These are phyloP conservation scores for Okapia johnstoni DNA, from an alignment of 2,113 vertebrate species.

Conservation along the genomic window DNA sequence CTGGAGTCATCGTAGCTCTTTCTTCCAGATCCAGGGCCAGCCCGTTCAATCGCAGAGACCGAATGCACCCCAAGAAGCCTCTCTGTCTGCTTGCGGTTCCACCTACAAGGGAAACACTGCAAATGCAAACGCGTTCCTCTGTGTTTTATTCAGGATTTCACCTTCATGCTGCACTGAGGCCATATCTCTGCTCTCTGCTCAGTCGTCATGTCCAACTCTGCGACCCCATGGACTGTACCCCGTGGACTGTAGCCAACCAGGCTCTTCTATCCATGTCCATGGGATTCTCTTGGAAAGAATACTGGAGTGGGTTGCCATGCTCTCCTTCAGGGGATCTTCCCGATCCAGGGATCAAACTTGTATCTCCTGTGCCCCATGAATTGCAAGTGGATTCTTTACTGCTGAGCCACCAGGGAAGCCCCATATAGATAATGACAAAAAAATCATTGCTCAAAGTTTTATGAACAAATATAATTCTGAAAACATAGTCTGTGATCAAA, in stretches of 20 bases:
- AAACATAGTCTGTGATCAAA: neutral
- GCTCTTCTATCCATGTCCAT: neutral
- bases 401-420: neutral
- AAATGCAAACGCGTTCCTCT: neutral
- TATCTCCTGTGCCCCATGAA: neutral
- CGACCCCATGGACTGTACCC: accelerated
- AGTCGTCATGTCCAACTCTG: neutral
- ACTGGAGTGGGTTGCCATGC: neutral
- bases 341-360: neutral
- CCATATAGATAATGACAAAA: neutral
- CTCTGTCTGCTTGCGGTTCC: conserved; percentile 92
- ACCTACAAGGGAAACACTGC: conserved; percentile 75
- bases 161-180: accelerated
- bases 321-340: neutral
- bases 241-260: neutral
- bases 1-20: conserved; percentile 89
- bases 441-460: neutral
- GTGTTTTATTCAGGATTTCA: accelerated
- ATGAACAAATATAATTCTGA: neutral
- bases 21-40: conserved; percentile 88
- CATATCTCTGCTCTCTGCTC: neutral
- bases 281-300: neutral
- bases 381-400: neutral
- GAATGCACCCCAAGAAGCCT: conserved; percentile 91
- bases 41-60: conserved; percentile 89